Evolutionary conservation across 2,113 vertebrate species (phyloP).

Genomic region (Pseudolaguvia tuberculata): DNA sequence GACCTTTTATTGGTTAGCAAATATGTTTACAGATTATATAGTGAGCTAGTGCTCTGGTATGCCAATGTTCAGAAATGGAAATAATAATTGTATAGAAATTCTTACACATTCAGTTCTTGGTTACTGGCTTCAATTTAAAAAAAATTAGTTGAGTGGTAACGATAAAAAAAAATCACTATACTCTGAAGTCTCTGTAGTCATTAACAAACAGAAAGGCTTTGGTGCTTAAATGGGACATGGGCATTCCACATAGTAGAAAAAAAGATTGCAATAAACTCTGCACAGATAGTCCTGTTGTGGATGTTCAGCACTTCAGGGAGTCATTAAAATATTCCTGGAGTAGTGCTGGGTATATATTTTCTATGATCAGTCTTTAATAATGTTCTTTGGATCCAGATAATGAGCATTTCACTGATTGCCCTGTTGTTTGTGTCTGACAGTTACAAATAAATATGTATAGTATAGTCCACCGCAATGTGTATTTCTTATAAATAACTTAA

Average conservation of each 20-base stretch:
- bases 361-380: neutral
- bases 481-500: neutral
- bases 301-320: slow-evolving; percentile 31
- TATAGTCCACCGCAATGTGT: neutral
- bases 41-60: slow-evolving; percentile 2
- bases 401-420: neutral
- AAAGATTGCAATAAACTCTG: slow-evolving; percentile 3
- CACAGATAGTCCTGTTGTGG: slow-evolving; percentile 11
- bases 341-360: neutral
- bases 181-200: slow-evolving; percentile 13
- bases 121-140: slow-evolving; percentile 25
- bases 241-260: slow-evolving; percentile 11
- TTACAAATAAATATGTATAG: neutral
- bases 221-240: slow-evolving; percentile 26
- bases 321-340: slow-evolving; percentile 25
- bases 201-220: neutral
- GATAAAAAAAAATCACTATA: slow-evolving; percentile 21
- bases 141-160: slow-evolving; percentile 8
- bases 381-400: neutral
- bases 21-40: neutral
- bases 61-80: neutral
- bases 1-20: slow-evolving; percentile 28
- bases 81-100: slow-evolving; percentile 22
- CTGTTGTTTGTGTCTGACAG: neutral
- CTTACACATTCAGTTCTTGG: neutral